phyloP scores from a whole-genome alignment of 2,113 vertebrate genomes.

The Colistium nudipinnis region DNA sequence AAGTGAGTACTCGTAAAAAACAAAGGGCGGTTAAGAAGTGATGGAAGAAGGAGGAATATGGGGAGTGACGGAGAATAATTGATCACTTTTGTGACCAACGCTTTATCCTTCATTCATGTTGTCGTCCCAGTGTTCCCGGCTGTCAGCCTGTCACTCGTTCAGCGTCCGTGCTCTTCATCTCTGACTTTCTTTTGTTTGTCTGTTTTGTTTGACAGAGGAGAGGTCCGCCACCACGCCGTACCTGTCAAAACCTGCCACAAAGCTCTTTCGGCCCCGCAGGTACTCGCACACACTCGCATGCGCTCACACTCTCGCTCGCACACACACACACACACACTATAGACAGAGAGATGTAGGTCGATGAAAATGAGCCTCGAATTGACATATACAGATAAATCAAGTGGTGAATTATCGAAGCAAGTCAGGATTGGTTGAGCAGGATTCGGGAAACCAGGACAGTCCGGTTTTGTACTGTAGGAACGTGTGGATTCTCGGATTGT shows the following conservation, averaged over 20 bases:
- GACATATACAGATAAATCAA: neutral
- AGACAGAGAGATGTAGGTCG: constrained; percentile 2
- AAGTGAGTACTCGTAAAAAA: constrained; percentile 26
- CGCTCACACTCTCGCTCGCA: constrained; percentile 9
- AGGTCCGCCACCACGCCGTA: constrained; percentile 51
- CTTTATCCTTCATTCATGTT: constrained; percentile 42
- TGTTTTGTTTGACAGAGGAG: constrained; percentile 67
- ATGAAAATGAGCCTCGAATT: neutral
- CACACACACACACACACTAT: constrained; percentile 5
- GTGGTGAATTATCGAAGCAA: neutral
- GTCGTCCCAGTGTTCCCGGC: neutral
- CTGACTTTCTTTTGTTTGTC: constrained; percentile 45
- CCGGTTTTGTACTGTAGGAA: no score
- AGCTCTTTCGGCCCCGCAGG: constrained; percentile 36
- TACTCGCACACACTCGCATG: constrained; percentile 13
- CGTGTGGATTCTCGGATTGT: no score
- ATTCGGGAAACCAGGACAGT: no score
- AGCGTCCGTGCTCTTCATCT: constrained; percentile 29
- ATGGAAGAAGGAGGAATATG: neutral
- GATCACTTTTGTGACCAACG: constrained; percentile 38
- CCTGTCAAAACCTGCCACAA: constrained; percentile 71
- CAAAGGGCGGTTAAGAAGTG: constrained; percentile 2
- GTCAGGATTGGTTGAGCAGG: no score
- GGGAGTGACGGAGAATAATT: constrained; percentile 36
- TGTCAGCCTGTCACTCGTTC: constrained; percentile 39